Conservation (phyloP, 2,797 vertebrate genomes). For the Ambastaia sidthimunki region DNA sequence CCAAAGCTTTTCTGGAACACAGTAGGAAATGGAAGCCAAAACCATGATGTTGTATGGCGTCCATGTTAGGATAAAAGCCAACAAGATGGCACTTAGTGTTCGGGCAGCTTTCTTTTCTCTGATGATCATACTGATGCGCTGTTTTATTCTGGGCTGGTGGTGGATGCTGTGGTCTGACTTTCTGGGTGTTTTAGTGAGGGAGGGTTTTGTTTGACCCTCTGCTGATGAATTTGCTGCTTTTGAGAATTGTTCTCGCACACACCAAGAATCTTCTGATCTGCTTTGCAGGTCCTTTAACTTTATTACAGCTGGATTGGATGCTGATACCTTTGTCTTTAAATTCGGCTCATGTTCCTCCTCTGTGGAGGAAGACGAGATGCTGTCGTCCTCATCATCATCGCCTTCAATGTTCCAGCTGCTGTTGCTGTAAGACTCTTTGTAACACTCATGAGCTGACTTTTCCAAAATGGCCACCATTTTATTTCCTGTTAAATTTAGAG, state of each 20-base stretch:
- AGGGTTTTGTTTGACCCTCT: slow-evolving; percentile 6
- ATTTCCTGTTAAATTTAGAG: slow-evolving; percentile 13
- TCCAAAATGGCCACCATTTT: not conserved
- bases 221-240: slow-evolving; percentile 12
- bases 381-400: slow-evolving; percentile 62
- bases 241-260: slow-evolving; percentile 12
- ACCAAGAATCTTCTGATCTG: slow-evolving; percentile 12
- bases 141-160: slow-evolving; percentile 63
- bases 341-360: slow-evolving; percentile 73
- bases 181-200: slow-evolving; percentile 29
- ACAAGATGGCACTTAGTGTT: slow-evolving; percentile 80
- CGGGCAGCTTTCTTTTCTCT: slow-evolving; percentile 82
- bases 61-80: slow-evolving; percentile 84
- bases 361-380: slow-evolving; percentile 71
- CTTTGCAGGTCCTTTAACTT: slow-evolving; percentile 49
- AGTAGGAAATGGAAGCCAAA: slow-evolving; percentile 81
- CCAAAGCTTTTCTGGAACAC: slow-evolving; percentile 78
- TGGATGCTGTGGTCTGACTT: slow-evolving; percentile 24
- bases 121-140: slow-evolving; percentile 75
- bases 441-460: slow-evolving; percentile 38
- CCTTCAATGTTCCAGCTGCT: slow-evolving; percentile 69
- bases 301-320: slow-evolving; percentile 63
- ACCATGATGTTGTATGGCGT: slow-evolving; percentile 86
- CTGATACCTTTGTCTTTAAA: slow-evolving; percentile 47
- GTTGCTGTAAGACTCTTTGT: slow-evolving; percentile 61